phyloP scores from a whole-genome alignment of 92 coral and sea anemone species.

The Ricordea florida region DNA sequence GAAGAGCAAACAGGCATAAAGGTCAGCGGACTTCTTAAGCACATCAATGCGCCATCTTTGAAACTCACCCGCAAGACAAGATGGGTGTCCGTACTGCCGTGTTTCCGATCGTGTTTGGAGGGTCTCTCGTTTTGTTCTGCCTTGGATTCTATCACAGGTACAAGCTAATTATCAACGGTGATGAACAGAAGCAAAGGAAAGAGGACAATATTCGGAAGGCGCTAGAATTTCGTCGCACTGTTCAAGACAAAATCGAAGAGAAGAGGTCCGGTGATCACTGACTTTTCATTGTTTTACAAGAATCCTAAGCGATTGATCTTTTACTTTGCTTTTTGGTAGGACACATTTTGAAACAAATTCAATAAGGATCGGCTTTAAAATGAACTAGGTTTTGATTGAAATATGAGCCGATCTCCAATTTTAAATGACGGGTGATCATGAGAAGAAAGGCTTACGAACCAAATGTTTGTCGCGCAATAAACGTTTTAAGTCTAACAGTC shows the following conservation, averaged over 20 bases:
- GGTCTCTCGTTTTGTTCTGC: constrained; percentile 75
- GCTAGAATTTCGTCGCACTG: constrained; percentile 75
- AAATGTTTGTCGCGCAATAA: constrained; percentile 45
- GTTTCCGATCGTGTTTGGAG: constrained; percentile 88
- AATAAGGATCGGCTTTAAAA: too few relatives aligned
- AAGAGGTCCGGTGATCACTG: constrained; percentile 30
- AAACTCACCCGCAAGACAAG: background rate
- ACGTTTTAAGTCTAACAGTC: constrained; percentile 5
- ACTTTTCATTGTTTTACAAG: background rate
- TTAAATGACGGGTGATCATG: constrained; percentile 39
- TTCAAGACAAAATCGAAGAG: constrained; percentile 74
- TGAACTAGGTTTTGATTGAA: too few relatives aligned
- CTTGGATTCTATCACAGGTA: constrained; percentile 90
- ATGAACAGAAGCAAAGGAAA: constrained; percentile 71
- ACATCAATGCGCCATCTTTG: background rate
- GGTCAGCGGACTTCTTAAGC: background rate
- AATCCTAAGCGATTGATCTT: background rate
- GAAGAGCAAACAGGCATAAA: background rate
- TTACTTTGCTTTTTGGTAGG: background rate
- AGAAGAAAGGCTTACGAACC: background rate
- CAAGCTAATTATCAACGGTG: constrained; percentile 69
- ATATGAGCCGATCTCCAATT: constrained; percentile 1
- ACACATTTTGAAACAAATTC: background rate
- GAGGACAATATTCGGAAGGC: constrained; percentile 73
- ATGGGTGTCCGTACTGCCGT: constrained; percentile 54